Evolutionary conservation across 1,140 invertebrate species (phyloP), one percentile per base, ranked within the genome.

Genomic region (Drosophila bipectinata): DNA sequence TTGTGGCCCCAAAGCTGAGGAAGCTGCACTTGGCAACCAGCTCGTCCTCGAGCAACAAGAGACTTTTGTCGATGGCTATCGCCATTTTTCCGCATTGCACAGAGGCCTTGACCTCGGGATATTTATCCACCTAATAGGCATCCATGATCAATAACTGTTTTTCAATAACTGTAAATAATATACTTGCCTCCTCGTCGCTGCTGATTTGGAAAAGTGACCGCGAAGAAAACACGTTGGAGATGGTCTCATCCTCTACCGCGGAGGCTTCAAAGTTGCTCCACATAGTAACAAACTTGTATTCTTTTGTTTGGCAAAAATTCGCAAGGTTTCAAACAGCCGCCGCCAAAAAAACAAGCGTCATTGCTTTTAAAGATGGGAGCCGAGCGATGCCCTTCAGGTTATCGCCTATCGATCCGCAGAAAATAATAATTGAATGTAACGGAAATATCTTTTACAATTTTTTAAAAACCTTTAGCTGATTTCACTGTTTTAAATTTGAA

Each of bases 241-340:
- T 88, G 5, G 91, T 92, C 48, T 91, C 91, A 48, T 92, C 91
- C 53, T 92, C 91, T 30, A 77, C 21, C 4, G 80, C 39, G 0
- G 88, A 90, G 8, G 84, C 76, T 32, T 90, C 85, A 14, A 91
- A 92, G 68, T 90, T 90, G 48, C 68, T 82, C 91, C 91, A 92
- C 91, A 92, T 92, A 14, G 9, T 72, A 7, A 3, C 3, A 15
- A 4, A 44, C n/a, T 5, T 12, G n/a, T 37, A 41, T 21, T 34
- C 21, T 28, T 47, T 47, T 30, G 24, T 44, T 3, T 45, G 47
- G 18, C 9, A 45, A 39, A 21, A 48, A 8, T 26, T 44, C 7
- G 56, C 37, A 45, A 61, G 64, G 24, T 76, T 37, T 87, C 64
- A 76, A 88, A 79, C 39, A 59, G n/a, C 45, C 68, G 66, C 69